Base-by-base conservation (phyloP, 2,113 vertebrate genomes). In the Serinus canaria region DNA sequence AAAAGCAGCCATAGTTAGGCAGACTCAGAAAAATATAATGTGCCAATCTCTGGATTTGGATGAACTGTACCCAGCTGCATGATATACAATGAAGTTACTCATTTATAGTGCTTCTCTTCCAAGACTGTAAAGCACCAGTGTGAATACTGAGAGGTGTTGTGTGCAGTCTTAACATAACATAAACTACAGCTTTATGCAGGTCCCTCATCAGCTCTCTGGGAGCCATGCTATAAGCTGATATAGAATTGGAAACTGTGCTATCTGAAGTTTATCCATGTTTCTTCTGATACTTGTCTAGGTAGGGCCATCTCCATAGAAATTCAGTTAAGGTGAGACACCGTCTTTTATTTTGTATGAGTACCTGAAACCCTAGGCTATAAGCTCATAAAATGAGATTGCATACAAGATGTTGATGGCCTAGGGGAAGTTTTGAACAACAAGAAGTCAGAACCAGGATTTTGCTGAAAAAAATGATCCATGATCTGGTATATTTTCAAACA, bases 381-480 rank as follows among this genome's bases (percentile, higher is more conserved):
- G 58, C 47, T 96, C 91, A 88, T 81, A 96, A 95, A 92, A 93
- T 70, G 70, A 90, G 87, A 89, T 88, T 92, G 95, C 86, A 95
- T 92, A 88, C 93, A 97, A 96, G 84, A 90, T 96, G 95, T 93
- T 95, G 96, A 93, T 83, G 82, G 63, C 59, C 94, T 94, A 82
- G 64, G 52, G 79, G 76, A 89, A 92, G 67, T 93, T 91, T 59
- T 86, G 76, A 96, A 95, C 78, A 95, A 95, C 75, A 85, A 80
- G 53, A 84, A 96, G 46, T 95, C 75, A 94, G 94, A 91, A 94
- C 80, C 33, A 93, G 12, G 68, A 95, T 87, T 89, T 76, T 92
- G 52, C 60, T 94, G 84, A 90, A 94, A 95, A 95, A 95, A 93
- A 92, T 35, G 79, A 95, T 91, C 43, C 43, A 87, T 43, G 60